Percentiles rank a stretch among this genome's conserved stretches.
Conservation (phyloP, 2,113 vertebrate genomes). For the Nerophis ophidion region DNA sequence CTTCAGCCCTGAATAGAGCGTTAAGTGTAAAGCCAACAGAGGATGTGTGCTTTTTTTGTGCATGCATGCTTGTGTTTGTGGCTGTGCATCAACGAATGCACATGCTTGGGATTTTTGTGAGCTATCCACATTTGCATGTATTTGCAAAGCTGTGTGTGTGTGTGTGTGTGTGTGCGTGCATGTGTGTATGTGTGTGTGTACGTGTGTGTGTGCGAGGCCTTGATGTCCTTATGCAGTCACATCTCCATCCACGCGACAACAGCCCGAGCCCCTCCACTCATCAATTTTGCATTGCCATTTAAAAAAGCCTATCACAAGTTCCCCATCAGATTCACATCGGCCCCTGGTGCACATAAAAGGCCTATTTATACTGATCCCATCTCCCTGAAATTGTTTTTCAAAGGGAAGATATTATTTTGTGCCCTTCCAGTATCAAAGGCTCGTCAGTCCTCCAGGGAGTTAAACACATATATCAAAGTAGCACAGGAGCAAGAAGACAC, state of each 20-base stretch:
- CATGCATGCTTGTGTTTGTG: constrained; percentile 13
- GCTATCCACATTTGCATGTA: constrained; percentile 36
- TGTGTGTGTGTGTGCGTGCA: constrained; percentile 11
- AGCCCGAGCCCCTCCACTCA: constrained; percentile 64
- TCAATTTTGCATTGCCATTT: constrained; percentile 77
- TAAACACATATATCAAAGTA: constrained; percentile 69
- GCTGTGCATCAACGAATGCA: constrained; percentile 7
- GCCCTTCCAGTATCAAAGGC: constrained; percentile 72
- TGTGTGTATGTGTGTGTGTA: neutral
- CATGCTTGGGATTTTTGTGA: constrained; percentile 18
- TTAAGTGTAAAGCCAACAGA: constrained; percentile 41
- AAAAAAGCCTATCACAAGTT: constrained; percentile 71
- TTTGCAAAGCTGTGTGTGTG: constrained; percentile 9
- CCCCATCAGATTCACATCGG: constrained; percentile 68
- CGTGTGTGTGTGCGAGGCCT: constrained; percentile 47
- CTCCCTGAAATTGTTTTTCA: constrained; percentile 75
- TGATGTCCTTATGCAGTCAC: constrained; percentile 73
- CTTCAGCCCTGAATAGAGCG: constrained; percentile 50
- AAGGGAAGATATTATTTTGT: constrained; percentile 74
- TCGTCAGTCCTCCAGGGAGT: constrained; percentile 60
- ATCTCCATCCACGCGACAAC: constrained; percentile 67
- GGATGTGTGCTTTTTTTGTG: constrained; percentile 7
- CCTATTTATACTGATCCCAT: constrained; percentile 75
- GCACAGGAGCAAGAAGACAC: constrained; percentile 63
- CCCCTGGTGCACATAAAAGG: constrained; percentile 70